Base-by-base conservation (phyloP, 2,888 invertebrate species). In the Beris chalybata region DNA sequence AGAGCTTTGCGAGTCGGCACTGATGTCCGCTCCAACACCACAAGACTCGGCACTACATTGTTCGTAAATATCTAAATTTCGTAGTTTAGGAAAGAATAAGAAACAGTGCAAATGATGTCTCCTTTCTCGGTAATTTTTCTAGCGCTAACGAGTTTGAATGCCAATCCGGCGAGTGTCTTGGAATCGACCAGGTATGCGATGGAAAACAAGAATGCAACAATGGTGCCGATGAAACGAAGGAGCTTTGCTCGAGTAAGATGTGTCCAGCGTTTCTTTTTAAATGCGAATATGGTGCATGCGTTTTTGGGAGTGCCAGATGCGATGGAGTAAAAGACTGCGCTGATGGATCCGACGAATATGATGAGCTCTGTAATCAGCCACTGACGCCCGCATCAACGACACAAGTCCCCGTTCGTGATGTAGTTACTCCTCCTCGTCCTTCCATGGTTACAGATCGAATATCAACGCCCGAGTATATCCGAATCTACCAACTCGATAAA, bases 261-360 rank as follows among this genome's bases (percentile, higher is more conserved):
- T 66, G 61, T 56, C 12, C n/a, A 12, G 11, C 5, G 4, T 29
- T 38, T 31, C 6, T 47, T 12, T 59, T 61, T 45, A 43, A 65
- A 56, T 68, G 68, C 50, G 52, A 29, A 13, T 44, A 55, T 30
- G 59, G 67, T 4, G 50, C 32, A 1, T 55, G 55, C 31, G 5
- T 55, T 32, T 32, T 4, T n/a, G 55, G 52, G 5, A 52, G 7
- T 9, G n/a, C 22, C 5, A 13, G 22, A 52, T 70, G 68, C 0
- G 85, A 85, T 68, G 80, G 82, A 5, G 83, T 9, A 7, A 30
- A n/a, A 2, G 47, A 70, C 32, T 70, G 70, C 44, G 5, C 6
- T 5, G 69, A 68, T 48, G 11, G 48, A 7, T 66, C 66, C 4
- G 70, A 70, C 56, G 70, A 68, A 55, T 22, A 22, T 22, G 22